phyloP scores from a whole-genome alignment of 2,113 vertebrate genomes.

The Tyrannus savana region DNA sequence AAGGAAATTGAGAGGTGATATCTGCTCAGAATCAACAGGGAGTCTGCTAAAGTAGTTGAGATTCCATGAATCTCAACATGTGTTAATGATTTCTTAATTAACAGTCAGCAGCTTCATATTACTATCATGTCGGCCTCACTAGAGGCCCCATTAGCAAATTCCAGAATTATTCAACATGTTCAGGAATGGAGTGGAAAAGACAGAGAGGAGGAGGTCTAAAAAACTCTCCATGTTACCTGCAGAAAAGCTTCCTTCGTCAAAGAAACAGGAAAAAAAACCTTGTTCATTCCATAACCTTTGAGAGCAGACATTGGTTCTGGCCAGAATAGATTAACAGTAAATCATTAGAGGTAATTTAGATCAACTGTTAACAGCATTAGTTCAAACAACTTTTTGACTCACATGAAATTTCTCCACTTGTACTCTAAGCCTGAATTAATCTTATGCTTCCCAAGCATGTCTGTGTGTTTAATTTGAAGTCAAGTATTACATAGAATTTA shows the following conservation, averaged over 20 bases:
- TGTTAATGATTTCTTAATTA: neutral
- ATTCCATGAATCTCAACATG: neutral
- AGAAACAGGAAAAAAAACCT: neutral
- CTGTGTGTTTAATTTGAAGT: neutral
- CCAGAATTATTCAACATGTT: neutral
- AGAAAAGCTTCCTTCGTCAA: neutral
- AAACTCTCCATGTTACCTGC: neutral
- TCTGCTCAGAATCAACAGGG: neutral
- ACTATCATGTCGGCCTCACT: neutral
- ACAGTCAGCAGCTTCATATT: neutral
- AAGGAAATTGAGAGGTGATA: neutral
- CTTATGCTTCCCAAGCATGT: neutral
- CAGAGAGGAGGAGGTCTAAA: neutral
- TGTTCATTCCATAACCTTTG: neutral
- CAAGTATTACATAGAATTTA: neutral
- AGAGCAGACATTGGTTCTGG: neutral
- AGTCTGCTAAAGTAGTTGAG: neutral
- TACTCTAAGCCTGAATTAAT: neutral
- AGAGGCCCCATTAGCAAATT: neutral
- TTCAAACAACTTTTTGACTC: neutral
- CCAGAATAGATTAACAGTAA: neutral
- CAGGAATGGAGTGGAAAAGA: neutral
- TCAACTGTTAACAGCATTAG: neutral
- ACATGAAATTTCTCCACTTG: slow-evolving; percentile 9
- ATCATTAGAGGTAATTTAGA: slow-evolving; percentile 22